Base-by-base conservation (phyloP, 2,888 invertebrate genomes). In the Heliconius charithonia region DNA sequence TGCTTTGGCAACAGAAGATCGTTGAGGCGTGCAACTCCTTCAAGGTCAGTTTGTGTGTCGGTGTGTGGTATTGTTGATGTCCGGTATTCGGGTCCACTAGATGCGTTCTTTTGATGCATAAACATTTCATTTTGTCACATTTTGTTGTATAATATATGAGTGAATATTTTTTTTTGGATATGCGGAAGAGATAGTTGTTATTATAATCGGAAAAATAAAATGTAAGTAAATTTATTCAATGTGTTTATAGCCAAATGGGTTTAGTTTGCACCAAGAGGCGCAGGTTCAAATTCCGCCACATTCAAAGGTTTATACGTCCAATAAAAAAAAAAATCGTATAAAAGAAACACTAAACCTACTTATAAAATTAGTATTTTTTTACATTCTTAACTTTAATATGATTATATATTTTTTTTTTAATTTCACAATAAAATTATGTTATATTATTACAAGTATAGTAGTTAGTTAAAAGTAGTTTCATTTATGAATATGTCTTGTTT, bases 11-110 rank as follows among this genome's bases (percentile, higher is more conserved):
- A 96, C 97, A 97, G 98, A 98, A 98, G 97, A 97, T 98, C 96
- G 96, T 97, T 96, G 98, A 98, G 96, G 97, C 98, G 96, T 98
- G 98, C 97, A 97, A 98, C 96, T 97, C 97, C 91, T 97, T 98
- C 93, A 98, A 98, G 98, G 98, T 98, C 89, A 94, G 94, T 94
- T n/a, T 27, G 88, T 88, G 90, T 90, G 89, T 83, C 85, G 83
- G 85, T 84, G 74, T 84, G 74, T 72, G 67, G 56, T 41, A 29
- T 41, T 45, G 74, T 66, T 59, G 66, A 62, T 67, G n/a, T 29
- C 19, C 19, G 78, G 45, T 66, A 67, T 81, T 83, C 80, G 81
- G 84, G 59, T n/a, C 84, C 82, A 83, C 82, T 83, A 79, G 81
- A 83, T 83, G 79, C 79, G 56, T 56, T 51, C 59, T n/a, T 63